phyloP scores from a whole-genome alignment of 2,797 vertebrate genomes.

The Heteromormyrus szaboi region DNA sequence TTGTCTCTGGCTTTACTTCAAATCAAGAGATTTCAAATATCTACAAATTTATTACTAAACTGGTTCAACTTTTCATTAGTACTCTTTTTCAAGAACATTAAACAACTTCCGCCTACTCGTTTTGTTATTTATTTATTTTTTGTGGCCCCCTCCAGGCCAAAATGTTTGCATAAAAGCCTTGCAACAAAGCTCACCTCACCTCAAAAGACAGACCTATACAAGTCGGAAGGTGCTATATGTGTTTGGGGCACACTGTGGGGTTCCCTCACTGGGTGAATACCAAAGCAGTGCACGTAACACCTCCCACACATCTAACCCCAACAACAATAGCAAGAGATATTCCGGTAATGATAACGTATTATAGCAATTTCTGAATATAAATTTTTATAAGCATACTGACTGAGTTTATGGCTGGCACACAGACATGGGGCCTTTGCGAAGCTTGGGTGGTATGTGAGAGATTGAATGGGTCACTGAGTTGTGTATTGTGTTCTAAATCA shows the following conservation, averaged over 20 bases:
- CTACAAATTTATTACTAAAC: background rate
- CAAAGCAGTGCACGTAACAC: background rate
- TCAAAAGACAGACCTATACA: background rate
- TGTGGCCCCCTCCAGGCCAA: constrained; percentile 20
- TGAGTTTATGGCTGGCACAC: background rate
- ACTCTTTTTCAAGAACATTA: constrained; percentile 40
- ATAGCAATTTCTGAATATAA: background rate
- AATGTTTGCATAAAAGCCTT: background rate
- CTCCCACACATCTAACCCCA: background rate
- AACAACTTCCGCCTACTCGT: constrained; percentile 37
- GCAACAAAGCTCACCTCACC: background rate
- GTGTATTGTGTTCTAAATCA: background rate
- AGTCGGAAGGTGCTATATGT: background rate
- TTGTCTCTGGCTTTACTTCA: background rate
- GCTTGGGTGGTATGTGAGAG: background rate
- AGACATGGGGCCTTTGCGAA: background rate
- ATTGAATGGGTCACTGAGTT: background rate
- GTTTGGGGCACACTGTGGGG: background rate
- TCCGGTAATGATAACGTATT: background rate
- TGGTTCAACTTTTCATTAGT: background rate
- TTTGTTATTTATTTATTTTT: constrained; percentile 51
- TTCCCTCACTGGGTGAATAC: background rate
- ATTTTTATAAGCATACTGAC: background rate
- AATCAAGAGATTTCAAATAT: background rate
- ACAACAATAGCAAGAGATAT: background rate